phyloP scores from a whole-genome alignment of 2,888 invertebrate genomes.

The Drosophila tanythrix region DNA sequence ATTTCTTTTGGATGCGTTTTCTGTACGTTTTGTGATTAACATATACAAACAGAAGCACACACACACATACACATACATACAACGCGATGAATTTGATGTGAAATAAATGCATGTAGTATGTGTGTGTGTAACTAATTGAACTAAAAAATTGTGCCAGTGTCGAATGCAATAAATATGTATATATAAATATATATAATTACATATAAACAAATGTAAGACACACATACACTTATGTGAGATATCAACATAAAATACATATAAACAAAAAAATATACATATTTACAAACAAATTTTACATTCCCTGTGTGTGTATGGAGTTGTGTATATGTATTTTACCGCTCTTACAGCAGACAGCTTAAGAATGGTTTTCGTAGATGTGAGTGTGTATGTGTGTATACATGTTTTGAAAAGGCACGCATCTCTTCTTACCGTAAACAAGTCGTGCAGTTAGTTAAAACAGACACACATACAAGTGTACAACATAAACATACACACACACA shows the following conservation, averaged over 20 bases:
- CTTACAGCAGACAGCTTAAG: constrained; percentile 38
- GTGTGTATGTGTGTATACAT: constrained; percentile 17
- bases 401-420: constrained; percentile 40
- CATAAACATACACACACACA: neutral
- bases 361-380: constrained; percentile 27
- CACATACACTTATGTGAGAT: constrained; percentile 12
- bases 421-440: constrained; percentile 48
- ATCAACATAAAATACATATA: constrained; percentile 22
- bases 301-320: constrained; percentile 9
- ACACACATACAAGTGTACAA: constrained; percentile 1
- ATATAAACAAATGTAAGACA: constrained; percentile 53
- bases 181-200: constrained; percentile 2
- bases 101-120: constrained; percentile 19
- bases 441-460: constrained; percentile 29
- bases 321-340: constrained; percentile 39
- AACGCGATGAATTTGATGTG: constrained; percentile 20
- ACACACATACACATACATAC: constrained; percentile 1
- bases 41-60: constrained; percentile 8
- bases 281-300: constrained; percentile 14
- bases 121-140: constrained; percentile 28
- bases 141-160: constrained; percentile 43
- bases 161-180: constrained; percentile 17
- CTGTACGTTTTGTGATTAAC: constrained; percentile 39
- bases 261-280: constrained; percentile 24
- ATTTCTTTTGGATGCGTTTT: constrained; percentile 45